A percentile compares a stretch with the other conserved stretches of the same genome.
Conservation (phyloP, 2,888 invertebrate species). For the Hanleya hanleyi region DNA sequence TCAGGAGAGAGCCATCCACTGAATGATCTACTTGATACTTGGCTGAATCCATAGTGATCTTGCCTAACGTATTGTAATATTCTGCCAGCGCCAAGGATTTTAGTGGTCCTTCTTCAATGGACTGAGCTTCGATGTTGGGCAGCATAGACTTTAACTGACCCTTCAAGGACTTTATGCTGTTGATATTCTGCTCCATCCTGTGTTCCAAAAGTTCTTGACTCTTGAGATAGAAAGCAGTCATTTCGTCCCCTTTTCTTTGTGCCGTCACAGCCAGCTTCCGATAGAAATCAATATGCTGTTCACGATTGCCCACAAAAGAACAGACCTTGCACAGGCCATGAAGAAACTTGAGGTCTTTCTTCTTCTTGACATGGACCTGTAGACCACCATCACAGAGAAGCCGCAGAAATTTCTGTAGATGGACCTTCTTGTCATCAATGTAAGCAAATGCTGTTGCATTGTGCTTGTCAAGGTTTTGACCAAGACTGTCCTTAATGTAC, state of each 20-base stretch:
- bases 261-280: neutral
- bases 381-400: neutral
- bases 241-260: neutral
- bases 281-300: neutral
- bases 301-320: neutral
- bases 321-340: neutral
- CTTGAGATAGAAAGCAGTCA: neutral
- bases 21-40: neutral
- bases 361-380: neutral
- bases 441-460: neutral
- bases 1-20: neutral
- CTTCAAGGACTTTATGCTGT: neutral
- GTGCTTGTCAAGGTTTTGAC: neutral
- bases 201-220: neutral
- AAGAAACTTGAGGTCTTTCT: neutral
- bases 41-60: neutral
- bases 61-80: neutral
- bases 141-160: neutral
- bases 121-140: neutral
- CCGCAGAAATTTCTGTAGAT: neutral
- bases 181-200: neutral
- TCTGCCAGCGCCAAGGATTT: neutral
- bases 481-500: neutral
- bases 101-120: too few species aligned
- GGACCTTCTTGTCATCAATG: neutral